Conservation (phyloP, 2,888 invertebrate species). For the Synergus gifuensis region DNA sequence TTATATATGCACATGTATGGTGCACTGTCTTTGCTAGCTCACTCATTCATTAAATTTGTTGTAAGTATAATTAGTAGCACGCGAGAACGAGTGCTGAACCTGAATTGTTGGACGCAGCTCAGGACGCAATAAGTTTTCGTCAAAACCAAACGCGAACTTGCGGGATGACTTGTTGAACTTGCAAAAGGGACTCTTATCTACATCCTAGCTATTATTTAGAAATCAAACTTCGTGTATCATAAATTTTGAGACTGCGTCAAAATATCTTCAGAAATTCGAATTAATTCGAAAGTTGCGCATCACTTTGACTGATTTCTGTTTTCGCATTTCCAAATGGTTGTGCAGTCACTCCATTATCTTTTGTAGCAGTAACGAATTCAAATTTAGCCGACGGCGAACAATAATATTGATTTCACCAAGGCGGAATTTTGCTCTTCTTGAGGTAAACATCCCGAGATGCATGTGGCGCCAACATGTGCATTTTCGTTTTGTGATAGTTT, state of each 20-base stretch:
- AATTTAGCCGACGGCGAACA: constrained; percentile 59
- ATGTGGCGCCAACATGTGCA: constrained; percentile 73
- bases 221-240: background rate
- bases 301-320: constrained; percentile 42
- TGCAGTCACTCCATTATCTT: constrained; percentile 45
- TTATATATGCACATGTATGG: constrained; percentile 74
- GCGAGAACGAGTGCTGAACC: constrained; percentile 50
- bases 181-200: too few relatives aligned
- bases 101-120: background rate
- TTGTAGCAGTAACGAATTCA: constrained; percentile 45
- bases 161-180: too few relatives aligned
- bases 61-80: constrained; percentile 74
- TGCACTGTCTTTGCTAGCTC: constrained; percentile 75
- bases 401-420: constrained; percentile 62
- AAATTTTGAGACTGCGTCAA: background rate
- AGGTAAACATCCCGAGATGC: constrained; percentile 73
- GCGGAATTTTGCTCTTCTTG: constrained; percentile 70
- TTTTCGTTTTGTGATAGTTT: constrained; percentile 24
- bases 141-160: background rate
- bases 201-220: background rate
- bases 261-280: constrained; percentile 11
- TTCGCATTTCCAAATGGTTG: constrained; percentile 42
- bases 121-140: background rate
- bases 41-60: constrained; percentile 77
- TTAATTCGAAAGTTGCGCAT: background rate